phyloP scores from a whole-genome alignment of 2,797 vertebrate species.

The Sparus aurata region DNA sequence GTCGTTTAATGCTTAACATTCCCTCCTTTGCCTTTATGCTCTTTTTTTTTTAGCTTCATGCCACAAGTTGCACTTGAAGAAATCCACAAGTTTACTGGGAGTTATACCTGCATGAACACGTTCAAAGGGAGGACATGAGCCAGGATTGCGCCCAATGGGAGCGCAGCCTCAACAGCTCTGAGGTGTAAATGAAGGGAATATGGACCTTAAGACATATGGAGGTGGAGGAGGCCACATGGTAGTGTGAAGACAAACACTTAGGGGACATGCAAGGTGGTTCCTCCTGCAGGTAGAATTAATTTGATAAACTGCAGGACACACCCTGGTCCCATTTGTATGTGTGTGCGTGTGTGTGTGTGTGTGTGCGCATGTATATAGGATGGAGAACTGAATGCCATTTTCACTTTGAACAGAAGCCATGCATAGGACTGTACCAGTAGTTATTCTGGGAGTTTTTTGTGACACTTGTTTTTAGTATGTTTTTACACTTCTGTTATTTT shows the following conservation, averaged over 20 bases:
- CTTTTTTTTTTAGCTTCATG: conserved; percentile 87
- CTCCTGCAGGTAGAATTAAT: conserved; percentile 58
- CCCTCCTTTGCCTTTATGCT: not conserved
- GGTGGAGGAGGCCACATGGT: conserved; percentile 39
- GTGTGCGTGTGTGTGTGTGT: conserved; percentile 42
- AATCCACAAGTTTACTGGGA: conserved; percentile 97
- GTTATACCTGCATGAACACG: conserved; percentile 99
- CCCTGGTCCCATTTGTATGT: conserved; percentile 40
- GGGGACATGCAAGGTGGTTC: conserved; percentile 38
- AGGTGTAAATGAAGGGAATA: conserved; percentile 65
- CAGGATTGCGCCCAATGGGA: conserved; percentile 14
- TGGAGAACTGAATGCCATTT: conserved; percentile 61
- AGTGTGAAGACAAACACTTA: conserved; percentile 59
- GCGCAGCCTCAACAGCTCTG: conserved; percentile 40
- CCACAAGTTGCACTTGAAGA: conserved; percentile 97
- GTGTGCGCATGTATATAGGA: conserved; percentile 40
- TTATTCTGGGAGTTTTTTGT: conserved; percentile 63
- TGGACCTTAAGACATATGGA: conserved; percentile 69
- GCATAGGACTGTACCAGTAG: conserved; percentile 71
- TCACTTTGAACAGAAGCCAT: conserved; percentile 77
- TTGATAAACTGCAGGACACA: conserved; percentile 50
- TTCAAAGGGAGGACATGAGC: conserved; percentile 97
- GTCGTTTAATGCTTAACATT: not conserved
- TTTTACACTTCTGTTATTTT: conserved; percentile 51
- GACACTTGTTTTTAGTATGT: conserved; percentile 68